Evolutionary conservation across 2,888 invertebrate species (phyloP).

Genomic region (Neuroscelio doddi): DNA sequence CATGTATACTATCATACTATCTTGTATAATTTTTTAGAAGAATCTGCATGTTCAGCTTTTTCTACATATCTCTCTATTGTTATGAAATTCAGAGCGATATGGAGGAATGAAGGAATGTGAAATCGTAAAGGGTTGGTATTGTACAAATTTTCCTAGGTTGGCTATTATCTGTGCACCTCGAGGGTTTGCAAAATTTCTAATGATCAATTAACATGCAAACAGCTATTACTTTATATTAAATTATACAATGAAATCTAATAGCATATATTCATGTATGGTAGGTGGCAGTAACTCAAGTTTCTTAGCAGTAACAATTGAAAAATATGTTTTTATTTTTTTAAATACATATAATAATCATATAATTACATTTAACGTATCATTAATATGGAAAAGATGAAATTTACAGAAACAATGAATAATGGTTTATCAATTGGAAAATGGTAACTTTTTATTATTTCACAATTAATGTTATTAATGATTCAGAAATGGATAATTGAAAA

Average conservation of each 20-base stretch:
- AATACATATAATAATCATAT: no score
- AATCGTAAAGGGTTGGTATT: slow-evolving; percentile 41
- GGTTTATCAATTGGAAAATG: no score
- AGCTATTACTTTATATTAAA: slow-evolving; percentile 69
- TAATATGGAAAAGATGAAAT: no score
- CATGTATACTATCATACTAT: slow-evolving; percentile 32
- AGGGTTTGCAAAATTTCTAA: slow-evolving; percentile 49
- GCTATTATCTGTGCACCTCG: slow-evolving; percentile 34
- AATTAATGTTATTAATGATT: no score
- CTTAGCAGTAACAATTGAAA: no score
- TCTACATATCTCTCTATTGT: slow-evolving; percentile 18
- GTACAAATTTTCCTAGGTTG: slow-evolving; percentile 40
- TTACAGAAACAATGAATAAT: no score
- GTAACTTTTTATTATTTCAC: no score
- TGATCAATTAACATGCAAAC: slow-evolving; percentile 71
- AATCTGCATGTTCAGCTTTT: slow-evolving; percentile 37
- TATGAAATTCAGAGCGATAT: slow-evolving; percentile 26
- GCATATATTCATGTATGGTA: slow-evolving; percentile 47
- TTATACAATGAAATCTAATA: slow-evolving; percentile 62
- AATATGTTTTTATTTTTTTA: no score
- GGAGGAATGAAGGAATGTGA: slow-evolving; percentile 27
- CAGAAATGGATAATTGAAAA: no score
- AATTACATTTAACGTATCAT: no score
- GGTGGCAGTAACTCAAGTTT: slow-evolving; percentile 20
- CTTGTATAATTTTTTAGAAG: slow-evolving; percentile 31